phyloP scores from a whole-genome alignment of 1,140 invertebrate species.

The Drosophila mayri region DNA sequence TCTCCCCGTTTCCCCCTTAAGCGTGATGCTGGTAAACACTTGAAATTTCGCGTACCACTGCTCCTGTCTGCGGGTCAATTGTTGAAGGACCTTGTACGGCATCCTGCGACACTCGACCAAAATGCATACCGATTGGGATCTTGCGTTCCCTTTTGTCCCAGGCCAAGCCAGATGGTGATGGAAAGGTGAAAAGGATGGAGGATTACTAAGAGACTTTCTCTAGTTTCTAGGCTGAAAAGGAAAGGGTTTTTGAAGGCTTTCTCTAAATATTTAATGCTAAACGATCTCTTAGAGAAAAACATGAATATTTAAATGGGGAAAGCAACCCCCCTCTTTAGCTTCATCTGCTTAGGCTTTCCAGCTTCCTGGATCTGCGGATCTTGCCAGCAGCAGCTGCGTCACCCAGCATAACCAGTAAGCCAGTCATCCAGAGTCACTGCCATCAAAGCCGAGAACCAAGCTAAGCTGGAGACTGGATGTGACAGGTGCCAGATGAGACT shows the following conservation, averaged over 20 bases:
- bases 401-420: conserved; percentile 7
- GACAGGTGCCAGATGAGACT: conserved; percentile 48
- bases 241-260: background rate
- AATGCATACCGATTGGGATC: conserved; percentile 28
- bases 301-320: too few species aligned
- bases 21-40: conserved; percentile 68
- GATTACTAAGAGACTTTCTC: background rate
- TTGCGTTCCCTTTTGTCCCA: background rate
- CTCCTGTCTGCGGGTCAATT: conserved; percentile 53
- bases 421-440: conserved; percentile 16
- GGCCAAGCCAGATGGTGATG: conserved; percentile 18
- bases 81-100: conserved; percentile 33
- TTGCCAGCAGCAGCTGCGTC: conserved; percentile 12
- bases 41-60: conserved; percentile 69
- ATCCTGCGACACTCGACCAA: conserved; percentile 39
- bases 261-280: background rate
- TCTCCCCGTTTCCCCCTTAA: too few species aligned
- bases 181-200: conserved; percentile 2
- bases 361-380: background rate
- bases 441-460: background rate
- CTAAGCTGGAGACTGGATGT: conserved; percentile 30
- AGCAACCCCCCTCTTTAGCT: background rate
- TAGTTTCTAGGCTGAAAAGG: background rate
- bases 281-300: too few species aligned
- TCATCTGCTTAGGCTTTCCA: background rate